Percentiles rank a stretch among this genome's conserved stretches.
These are phyloP conservation scores for Myxocyprinus asiaticus DNA, from an alignment of 2,113 vertebrate genomes.

Conservation along the genomic window DNA sequence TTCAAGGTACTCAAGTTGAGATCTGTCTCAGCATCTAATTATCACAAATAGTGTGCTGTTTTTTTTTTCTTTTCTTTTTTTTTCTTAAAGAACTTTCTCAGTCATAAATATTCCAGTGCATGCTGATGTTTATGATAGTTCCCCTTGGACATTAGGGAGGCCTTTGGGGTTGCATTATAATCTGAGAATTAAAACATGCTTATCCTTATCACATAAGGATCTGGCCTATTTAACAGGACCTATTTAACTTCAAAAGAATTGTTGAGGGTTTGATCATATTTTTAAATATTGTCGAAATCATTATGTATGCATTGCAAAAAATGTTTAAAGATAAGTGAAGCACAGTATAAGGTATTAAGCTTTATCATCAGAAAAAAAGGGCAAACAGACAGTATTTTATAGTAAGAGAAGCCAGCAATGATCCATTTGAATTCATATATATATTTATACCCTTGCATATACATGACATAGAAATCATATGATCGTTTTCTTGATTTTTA, in stretches of 20 bases:
- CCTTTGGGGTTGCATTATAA: conserved; percentile 17
- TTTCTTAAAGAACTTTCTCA: conserved; percentile 1
- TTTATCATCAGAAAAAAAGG: background rate
- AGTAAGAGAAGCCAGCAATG: background rate
- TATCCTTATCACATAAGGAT: background rate
- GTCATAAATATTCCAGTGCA: conserved; percentile 29
- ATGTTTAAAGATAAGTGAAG: background rate
- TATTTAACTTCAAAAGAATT: conserved; percentile 9
- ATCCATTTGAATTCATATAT: background rate
- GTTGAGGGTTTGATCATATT: background rate
- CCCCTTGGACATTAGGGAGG: background rate
- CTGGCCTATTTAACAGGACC: too few species aligned
- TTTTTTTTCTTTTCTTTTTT: too few species aligned
- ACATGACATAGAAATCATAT: too few species aligned
- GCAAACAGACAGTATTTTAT: background rate
- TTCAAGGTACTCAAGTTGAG: conserved; percentile 10
- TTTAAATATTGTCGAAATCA: background rate
- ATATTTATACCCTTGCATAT: too few species aligned
- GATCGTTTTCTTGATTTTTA: too few species aligned
- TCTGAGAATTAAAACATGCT: background rate
- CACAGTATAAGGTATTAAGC: background rate
- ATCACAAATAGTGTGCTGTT: background rate
- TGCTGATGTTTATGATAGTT: background rate
- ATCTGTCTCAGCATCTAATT: conserved; percentile 30
- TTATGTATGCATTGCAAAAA: too few species aligned